Conservation (phyloP, 2,113 vertebrate genomes). For the Cyanoramphus novaezelandiae region DNA sequence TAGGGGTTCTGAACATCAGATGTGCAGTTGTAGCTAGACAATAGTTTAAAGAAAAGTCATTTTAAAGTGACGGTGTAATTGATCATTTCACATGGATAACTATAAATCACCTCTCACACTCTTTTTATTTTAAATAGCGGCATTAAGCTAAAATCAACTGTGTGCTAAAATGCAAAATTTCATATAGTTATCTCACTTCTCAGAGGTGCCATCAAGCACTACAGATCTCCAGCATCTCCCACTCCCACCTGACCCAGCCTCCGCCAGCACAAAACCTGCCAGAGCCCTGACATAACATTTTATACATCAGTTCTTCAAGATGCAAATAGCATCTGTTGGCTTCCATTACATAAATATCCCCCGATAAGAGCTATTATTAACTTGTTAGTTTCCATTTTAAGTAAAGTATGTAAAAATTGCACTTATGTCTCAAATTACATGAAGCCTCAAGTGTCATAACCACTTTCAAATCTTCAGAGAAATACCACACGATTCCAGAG, state of each 20-base stretch:
- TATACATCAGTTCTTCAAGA: conserved; percentile 12
- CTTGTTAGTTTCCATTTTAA: conserved; percentile 56
- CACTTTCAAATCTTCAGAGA: neutral
- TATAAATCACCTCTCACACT: neutral
- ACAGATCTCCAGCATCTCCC: neutral
- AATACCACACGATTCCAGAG: neutral
- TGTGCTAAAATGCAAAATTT: neutral
- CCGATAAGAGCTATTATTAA: conserved; percentile 46
- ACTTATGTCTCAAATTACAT: conserved; percentile 11
- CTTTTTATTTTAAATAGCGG: neutral
- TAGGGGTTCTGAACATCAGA: neutral
- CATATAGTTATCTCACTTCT: neutral
- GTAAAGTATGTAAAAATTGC: conserved; percentile 39
- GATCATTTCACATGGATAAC: neutral
- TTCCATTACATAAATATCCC: conserved; percentile 53
- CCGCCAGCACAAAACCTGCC: neutral
- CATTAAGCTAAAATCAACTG: neutral
- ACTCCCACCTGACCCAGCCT: conserved; percentile 35
- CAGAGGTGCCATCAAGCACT: neutral
- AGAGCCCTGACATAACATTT: neutral
- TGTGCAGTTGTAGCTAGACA: neutral
- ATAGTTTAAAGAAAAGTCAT: neutral
- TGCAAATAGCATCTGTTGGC: conserved; percentile 54
- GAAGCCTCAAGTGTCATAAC: neutral
- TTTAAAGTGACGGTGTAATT: neutral